Percentiles rank a stretch among this genome's conserved stretches.
These are phyloP conservation scores for Zosterops hypoxanthus DNA, from an alignment of 2,113 vertebrate genomes.

Conservation along the genomic window DNA sequence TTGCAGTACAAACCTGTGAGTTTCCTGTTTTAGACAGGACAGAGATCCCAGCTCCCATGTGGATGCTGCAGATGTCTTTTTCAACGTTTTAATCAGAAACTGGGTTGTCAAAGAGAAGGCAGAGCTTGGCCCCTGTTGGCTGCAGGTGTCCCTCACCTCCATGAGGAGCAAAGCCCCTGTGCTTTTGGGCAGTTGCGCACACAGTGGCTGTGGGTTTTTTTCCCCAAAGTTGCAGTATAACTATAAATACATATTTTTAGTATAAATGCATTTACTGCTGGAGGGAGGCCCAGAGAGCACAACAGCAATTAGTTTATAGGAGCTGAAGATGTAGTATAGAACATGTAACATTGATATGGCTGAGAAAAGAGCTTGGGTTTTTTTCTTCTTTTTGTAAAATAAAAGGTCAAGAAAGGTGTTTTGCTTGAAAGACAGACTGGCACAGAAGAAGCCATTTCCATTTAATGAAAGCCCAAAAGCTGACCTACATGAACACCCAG, in stretches of 20 bases:
- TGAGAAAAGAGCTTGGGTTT: neutral
- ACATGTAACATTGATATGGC: rapidly evolving
- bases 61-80: neutral
- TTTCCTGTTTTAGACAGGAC: neutral
- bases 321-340: neutral
- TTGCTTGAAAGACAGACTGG: neutral
- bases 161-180: rapidly evolving
- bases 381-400: neutral
- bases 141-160: neutral
- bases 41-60: neutral
- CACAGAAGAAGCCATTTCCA: neutral
- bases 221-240: neutral
- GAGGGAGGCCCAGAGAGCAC: neutral
- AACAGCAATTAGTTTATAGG: neutral
- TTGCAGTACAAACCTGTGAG: neutral
- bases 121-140: rapidly evolving
- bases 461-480: neutral
- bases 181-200: neutral
- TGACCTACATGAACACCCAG: neutral
- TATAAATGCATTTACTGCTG: neutral
- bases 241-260: neutral
- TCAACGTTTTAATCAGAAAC: too few relatives aligned
- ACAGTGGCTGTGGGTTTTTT: neutral
- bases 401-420: neutral
- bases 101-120: neutral